Percentiles rank a stretch among this genome's conserved stretches.
These are phyloP conservation scores for Augochlora pura DNA, from an alignment of 1,140 invertebrate genomes.

Conservation along the genomic window DNA sequence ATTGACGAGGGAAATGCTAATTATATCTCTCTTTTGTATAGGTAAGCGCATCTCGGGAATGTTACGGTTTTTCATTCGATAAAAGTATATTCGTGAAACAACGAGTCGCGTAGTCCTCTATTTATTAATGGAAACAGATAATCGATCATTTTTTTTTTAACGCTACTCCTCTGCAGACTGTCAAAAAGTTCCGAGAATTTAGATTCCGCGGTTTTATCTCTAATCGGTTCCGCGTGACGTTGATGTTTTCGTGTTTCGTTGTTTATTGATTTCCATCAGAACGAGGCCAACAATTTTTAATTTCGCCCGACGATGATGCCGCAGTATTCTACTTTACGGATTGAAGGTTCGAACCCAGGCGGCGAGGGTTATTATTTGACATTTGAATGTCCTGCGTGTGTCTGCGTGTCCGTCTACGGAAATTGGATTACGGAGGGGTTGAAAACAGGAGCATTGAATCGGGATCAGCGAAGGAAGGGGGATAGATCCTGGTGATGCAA, in stretches of 20 bases:
- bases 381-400: conserved; percentile 28
- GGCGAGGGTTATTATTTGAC: conserved; percentile 39
- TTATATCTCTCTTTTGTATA: background rate
- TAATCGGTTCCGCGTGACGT: background rate
- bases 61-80: no score
- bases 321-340: background rate
- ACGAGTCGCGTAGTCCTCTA: no score
- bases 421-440: conserved; percentile 74
- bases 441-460: conserved; percentile 38
- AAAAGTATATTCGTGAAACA: no score
- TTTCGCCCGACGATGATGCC: background rate
- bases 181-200: no score
- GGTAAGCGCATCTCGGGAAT: no score
- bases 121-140: no score
- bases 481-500: conserved; percentile 28
- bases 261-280: background rate
- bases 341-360: background rate
- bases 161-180: no score
- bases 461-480: conserved; percentile 25
- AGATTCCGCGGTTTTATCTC: background rate
- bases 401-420: conserved; percentile 54
- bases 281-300: background rate
- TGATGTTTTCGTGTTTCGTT: background rate
- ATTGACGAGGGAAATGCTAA: background rate
- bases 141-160: no score